Evolutionary conservation across 2,888 invertebrate species (phyloP), one percentile per base, ranked within the genome.

Genomic region (Synanthedon tipuliformis): DNA sequence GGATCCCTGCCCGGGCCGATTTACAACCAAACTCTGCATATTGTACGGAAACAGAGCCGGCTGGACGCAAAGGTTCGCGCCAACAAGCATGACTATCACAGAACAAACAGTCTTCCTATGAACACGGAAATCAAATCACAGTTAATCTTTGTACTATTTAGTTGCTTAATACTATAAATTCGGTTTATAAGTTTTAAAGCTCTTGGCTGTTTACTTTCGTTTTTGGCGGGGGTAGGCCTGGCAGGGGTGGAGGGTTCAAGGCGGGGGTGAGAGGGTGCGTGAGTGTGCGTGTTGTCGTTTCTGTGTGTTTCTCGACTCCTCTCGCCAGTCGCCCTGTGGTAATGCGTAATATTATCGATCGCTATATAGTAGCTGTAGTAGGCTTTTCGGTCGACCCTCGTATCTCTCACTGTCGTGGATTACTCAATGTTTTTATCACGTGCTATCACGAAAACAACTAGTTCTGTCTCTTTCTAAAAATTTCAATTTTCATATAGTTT

Each of bases 281-380:
- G 59, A 53, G 65, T 75, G 78, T 78, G 78, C 69, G 76, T 69
- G 69, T 55, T 57, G 34, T 61, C 63, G 61, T 65, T 65, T 65
- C 61, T 69, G 68, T 64, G 66, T 68, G 67, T 66, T 63, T 66
- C 64, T 69, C 71, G 65, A 70, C 73, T 69, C 73, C 58, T 58
- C 61, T 57, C 59, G 60, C 60, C 66, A 73, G 78, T 73, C 75
- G 71, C 69, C 73, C 73, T 72, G 56, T 53, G 54, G 80, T 86
- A 86, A 85, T 82, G 87, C 88, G 88, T 88, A 86, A 83, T 87
- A 81, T 73, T 88, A 88, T 88, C 86, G 88, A 88, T 88, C 87
- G 77, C 71, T 73, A 83, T 34, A 34, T 85, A 84, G 75, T 81
- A 81, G 77, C 77, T 73, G 77, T 75, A 68, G 74, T 76, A 77